Percentiles rank a stretch among this genome's conserved stretches.
Evolutionary conservation across 2,888 invertebrate species (phyloP).

Genomic region (Ormyrus thymus): DNA sequence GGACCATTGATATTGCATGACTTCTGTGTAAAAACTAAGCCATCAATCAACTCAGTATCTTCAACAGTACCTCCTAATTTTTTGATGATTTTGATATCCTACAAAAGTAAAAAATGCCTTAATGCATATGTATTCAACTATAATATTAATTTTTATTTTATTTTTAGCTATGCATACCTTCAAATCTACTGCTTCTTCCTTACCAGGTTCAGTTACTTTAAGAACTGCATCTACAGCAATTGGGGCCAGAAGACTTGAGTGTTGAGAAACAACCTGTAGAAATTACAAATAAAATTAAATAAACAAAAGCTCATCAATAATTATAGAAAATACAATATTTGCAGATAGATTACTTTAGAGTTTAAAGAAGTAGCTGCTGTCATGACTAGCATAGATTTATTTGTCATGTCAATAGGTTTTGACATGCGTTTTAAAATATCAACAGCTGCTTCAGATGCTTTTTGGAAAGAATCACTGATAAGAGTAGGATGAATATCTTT

Average conservation of each 20-base stretch:
- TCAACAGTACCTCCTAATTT: conserved; percentile 98
- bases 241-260: conserved; percentile 95
- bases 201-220: conserved; percentile 85
- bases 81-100: conserved; percentile 96
- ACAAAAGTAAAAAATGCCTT: conserved; percentile 42
- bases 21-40: conserved; percentile 95
- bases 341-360: conserved; percentile 83
- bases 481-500: conserved; percentile 98
- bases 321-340: background rate
- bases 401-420: conserved; percentile 88
- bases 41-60: conserved; percentile 96
- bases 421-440: conserved; percentile 90
- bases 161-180: conserved; percentile 73
- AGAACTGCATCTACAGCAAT: conserved; percentile 98
- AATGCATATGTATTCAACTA: conserved; percentile 3
- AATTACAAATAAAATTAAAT: conserved; percentile 3
- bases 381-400: conserved; percentile 91
- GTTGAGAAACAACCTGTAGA: conserved; percentile 94
- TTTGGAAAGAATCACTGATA: conserved; percentile 97
- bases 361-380: conserved; percentile 98
- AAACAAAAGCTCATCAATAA: background rate
- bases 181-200: conserved; percentile 89
- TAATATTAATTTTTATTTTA: conserved; percentile 21
- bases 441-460: conserved; percentile 85
- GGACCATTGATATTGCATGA: conserved; percentile 94